phyloP scores from a whole-genome alignment of 2,797 vertebrate genomes.

The Malacoctenus gilli region DNA sequence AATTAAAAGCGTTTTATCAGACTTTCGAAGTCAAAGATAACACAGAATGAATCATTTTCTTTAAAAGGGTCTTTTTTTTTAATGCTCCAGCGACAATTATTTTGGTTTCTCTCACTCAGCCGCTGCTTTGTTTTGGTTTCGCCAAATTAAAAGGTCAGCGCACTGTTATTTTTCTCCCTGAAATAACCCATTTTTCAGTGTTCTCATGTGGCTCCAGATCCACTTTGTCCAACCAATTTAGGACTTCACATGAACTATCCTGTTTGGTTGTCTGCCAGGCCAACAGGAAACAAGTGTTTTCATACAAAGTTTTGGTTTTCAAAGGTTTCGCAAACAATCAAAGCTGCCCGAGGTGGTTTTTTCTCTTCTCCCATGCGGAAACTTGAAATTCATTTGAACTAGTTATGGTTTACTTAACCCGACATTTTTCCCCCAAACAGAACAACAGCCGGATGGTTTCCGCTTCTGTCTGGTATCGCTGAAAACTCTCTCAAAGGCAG shows the following conservation, averaged over 20 bases:
- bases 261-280: slow-evolving; percentile 38
- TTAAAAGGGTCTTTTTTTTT: slow-evolving; percentile 1
- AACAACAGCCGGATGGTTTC: slow-evolving; percentile 3
- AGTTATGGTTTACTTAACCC: slow-evolving; percentile 12
- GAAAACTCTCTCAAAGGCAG: slow-evolving; percentile 3
- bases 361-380: slow-evolving; percentile 16
- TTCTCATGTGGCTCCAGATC: slow-evolving; percentile 32
- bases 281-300: slow-evolving; percentile 53
- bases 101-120: slow-evolving; percentile 1
- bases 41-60: not conserved
- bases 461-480: slow-evolving; percentile 9
- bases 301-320: slow-evolving; percentile 31
- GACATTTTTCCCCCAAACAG: not conserved
- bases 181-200: slow-evolving; percentile 21
- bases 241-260: slow-evolving; percentile 31
- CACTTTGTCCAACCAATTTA: slow-evolving; percentile 52
- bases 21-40: slow-evolving; percentile 4
- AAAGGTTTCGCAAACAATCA: slow-evolving; percentile 16
- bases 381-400: slow-evolving; percentile 10
- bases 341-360: slow-evolving; percentile 24
- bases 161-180: slow-evolving; percentile 40
- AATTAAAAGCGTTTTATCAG: slow-evolving; percentile 2
- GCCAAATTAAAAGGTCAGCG: slow-evolving; percentile 59
- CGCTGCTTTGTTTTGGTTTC: slow-evolving; percentile 39
- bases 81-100: not conserved